Base-by-base conservation (phyloP, 2,113 vertebrate genomes). In the Eleginops maclovinus region DNA sequence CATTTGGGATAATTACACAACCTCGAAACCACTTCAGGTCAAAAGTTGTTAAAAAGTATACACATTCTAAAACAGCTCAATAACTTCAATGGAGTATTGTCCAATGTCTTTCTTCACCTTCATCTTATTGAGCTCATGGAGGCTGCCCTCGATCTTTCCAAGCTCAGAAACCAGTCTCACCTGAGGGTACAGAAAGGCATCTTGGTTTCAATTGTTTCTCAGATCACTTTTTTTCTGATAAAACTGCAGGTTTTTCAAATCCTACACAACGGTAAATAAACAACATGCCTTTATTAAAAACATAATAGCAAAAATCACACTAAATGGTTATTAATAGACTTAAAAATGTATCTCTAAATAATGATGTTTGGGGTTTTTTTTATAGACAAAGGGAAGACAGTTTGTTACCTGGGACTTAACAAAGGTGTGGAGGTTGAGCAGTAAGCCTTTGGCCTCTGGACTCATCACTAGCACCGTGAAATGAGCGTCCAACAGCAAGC, bases 401-500 rank as follows among this genome's bases (percentile, higher is more conserved):
- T 17, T 55, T 56, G 19, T 72, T 92, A 99, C 98, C 94, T 99
- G 98, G 40, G 94, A 95, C 81, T 92, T 95, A 17, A 99, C 96
- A 87, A 97, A 97, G 63, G 84, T 95, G 78, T 98, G 95, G 58
- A 99, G 93, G 67, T 86, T 94, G 43, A 93, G 87, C 77, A 99
- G 91, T 51, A 99, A 83, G 1, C 78, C 88, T 86, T 94, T 97
- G 53, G 96, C 96, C 88, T 99, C 96, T 81, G 96, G 96, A 60
- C 96, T 93, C 96, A 99, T 96, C 61, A 97, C 96, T 71, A 99
- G 90, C 47, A 98, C 95, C 0, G 97, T 96, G 90, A 99, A 99
- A 50, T 99, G 97, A 56, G 97, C 96, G 75, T 99, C 98, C 51
- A 99, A 92, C 43, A 99, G 50, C 19, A 99, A 90, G 81, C 96